A percentile compares a stretch with the other conserved stretches of the same genome.
phyloP scores from a whole-genome alignment of 1,140 invertebrate genomes.

The Lineus longissimus region DNA sequence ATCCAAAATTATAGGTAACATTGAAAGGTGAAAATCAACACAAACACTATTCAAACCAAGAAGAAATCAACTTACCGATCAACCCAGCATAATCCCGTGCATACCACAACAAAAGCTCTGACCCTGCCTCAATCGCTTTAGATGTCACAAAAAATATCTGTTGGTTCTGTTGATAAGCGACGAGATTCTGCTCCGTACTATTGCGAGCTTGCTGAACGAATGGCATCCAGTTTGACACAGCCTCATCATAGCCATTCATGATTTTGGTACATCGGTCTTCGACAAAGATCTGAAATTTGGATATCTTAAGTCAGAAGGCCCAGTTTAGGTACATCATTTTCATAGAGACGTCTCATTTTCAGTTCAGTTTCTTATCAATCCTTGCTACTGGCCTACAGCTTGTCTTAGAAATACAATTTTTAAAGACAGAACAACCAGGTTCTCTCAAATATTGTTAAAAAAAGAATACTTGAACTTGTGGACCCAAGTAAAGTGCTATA shows the following conservation, averaged over 20 bases:
- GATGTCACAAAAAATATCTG: conserved; percentile 31
- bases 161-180: conserved; percentile 31
- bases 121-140: conserved; percentile 23
- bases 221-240: conserved; percentile 35
- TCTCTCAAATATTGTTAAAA: too few relatives aligned
- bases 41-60: background rate
- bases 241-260: conserved; percentile 30
- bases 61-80: conserved; percentile 22
- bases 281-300: background rate
- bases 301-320: conserved; percentile 13
- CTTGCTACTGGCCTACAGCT: too few relatives aligned
- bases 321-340: background rate
- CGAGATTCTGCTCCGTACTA: conserved; percentile 29
- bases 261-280: conserved; percentile 12
- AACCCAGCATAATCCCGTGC: conserved; percentile 33
- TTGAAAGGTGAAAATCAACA: background rate
- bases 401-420: too few relatives aligned
- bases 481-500: background rate
- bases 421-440: background rate
- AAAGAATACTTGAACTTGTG: background rate
- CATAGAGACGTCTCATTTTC: background rate
- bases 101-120: conserved; percentile 36
- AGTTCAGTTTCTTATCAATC: background rate
- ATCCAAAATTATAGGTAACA: too few relatives aligned
- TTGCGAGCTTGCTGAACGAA: conserved; percentile 32